phyloP scores from a whole-genome alignment of 2,888 invertebrate genomes.

The Mamestra brassicae region DNA sequence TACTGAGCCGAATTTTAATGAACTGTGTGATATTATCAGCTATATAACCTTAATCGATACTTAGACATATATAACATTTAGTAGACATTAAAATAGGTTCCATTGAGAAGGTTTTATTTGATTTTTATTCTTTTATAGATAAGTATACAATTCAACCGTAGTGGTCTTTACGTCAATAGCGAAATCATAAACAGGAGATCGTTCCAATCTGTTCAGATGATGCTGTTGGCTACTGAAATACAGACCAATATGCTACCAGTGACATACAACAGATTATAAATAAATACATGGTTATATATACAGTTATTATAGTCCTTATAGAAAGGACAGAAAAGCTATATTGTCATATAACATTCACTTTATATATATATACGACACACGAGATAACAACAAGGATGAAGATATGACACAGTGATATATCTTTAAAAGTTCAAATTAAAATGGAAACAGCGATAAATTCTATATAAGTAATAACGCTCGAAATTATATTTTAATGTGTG shows the following conservation, averaged over 20 bases:
- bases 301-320: constrained; percentile 72
- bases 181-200: constrained; percentile 48
- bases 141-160: constrained; percentile 77
- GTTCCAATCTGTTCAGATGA: constrained; percentile 35
- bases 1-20: constrained; percentile 85
- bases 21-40: constrained; percentile 79
- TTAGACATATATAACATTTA: constrained; percentile 91
- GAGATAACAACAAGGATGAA: constrained; percentile 86
- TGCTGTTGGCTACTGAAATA: constrained; percentile 76
- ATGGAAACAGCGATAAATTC: constrained; percentile 81
- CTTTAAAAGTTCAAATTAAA: constrained; percentile 77
- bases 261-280: constrained; percentile 77
- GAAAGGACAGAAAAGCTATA: constrained; percentile 82
- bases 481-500: constrained; percentile 77
- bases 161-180: constrained; percentile 78
- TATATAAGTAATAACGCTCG: constrained; percentile 79
- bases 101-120: constrained; percentile 81
- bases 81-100: constrained; percentile 87
- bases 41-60: constrained; percentile 84
- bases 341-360: constrained; percentile 88
- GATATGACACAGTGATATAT: constrained; percentile 87
- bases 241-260: constrained; percentile 73
- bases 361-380: constrained; percentile 83
- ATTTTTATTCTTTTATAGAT: constrained; percentile 71
- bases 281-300: constrained; percentile 77